Percentiles rank a stretch among this genome's conserved stretches.
Conservation (phyloP, 2,797 vertebrate species). For the Sebastes iracundus region DNA sequence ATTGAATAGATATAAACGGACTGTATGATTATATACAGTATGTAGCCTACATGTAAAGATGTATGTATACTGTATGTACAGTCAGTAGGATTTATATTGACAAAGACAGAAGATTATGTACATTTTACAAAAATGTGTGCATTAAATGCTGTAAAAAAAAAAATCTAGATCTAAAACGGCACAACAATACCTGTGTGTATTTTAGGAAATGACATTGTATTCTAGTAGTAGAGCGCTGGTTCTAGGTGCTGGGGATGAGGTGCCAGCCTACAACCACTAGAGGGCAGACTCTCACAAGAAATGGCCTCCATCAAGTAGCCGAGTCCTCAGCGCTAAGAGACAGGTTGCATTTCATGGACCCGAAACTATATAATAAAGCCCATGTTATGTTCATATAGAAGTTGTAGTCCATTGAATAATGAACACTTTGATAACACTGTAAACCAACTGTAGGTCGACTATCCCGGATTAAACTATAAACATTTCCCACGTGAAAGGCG, state of each 20-base stretch:
- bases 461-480: not conserved
- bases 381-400: not conserved
- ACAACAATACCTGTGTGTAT: not conserved
- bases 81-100: too few relatives aligned
- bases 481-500: constrained; percentile 24
- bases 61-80: too few relatives aligned
- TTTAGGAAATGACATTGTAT: not conserved
- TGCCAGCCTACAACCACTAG: constrained; percentile 39
- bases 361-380: not conserved
- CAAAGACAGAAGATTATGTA: too few relatives aligned
- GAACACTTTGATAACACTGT: rapidly evolving
- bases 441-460: not conserved
- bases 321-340: not conserved
- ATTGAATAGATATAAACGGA: too few relatives aligned
- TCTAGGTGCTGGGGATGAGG: not conserved
- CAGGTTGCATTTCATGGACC: not conserved
- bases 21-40: too few relatives aligned
- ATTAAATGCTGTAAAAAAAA: too few relatives aligned
- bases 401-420: rapidly evolving
- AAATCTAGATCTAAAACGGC: too few relatives aligned
- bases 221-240: not conserved
- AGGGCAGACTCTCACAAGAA: constrained; percentile 81
- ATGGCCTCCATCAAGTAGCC: not conserved
- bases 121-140: not conserved
- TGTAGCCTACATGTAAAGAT: too few relatives aligned